phyloP scores from a whole-genome alignment of 2,113 vertebrate species.

The Rhagologus leucostigma region DNA sequence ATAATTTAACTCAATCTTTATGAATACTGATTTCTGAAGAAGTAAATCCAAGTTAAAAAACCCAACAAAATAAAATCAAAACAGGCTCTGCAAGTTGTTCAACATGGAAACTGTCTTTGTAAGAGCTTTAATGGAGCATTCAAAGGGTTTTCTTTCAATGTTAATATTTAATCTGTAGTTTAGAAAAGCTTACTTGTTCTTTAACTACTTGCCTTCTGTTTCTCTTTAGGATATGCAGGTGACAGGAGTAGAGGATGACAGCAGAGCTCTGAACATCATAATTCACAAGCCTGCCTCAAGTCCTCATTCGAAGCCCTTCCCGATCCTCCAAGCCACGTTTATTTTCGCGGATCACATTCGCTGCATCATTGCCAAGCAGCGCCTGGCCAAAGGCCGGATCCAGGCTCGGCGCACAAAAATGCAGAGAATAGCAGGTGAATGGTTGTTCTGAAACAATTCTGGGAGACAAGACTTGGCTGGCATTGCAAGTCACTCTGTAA shows the following conservation, averaged over 20 bases:
- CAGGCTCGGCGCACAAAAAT: slow-evolving; percentile 96
- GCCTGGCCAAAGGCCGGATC: slow-evolving; percentile 94
- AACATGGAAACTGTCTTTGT: background rate
- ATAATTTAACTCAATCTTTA: background rate
- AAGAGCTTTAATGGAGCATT: background rate
- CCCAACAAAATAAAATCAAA: too few relatives aligned
- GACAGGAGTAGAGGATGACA: slow-evolving; percentile 95
- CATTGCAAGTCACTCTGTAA: background rate
- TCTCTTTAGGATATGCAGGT: slow-evolving; percentile 93
- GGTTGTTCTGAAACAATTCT: fast-evolving
- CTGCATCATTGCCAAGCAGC: slow-evolving; percentile 97
- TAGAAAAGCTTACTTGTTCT: background rate
- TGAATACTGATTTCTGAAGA: background rate
- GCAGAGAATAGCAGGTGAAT: slow-evolving; percentile 92
- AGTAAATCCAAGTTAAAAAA: too few relatives aligned
- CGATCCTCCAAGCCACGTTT: slow-evolving; percentile 97
- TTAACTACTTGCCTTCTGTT: background rate
- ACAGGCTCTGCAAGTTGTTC: too few relatives aligned
- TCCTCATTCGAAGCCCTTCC: slow-evolving; percentile 94
- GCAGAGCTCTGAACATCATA: slow-evolving; percentile 90
- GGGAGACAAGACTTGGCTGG: background rate
- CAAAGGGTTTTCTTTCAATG: background rate
- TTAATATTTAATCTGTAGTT: background rate
- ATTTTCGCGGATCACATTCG: slow-evolving; percentile 97
- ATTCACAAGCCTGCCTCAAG: slow-evolving; percentile 96